Percentiles rank a stretch among this genome's conserved stretches.
phyloP scores from a whole-genome alignment of 1,140 invertebrate genomes.

The Paracyclopina nana region DNA sequence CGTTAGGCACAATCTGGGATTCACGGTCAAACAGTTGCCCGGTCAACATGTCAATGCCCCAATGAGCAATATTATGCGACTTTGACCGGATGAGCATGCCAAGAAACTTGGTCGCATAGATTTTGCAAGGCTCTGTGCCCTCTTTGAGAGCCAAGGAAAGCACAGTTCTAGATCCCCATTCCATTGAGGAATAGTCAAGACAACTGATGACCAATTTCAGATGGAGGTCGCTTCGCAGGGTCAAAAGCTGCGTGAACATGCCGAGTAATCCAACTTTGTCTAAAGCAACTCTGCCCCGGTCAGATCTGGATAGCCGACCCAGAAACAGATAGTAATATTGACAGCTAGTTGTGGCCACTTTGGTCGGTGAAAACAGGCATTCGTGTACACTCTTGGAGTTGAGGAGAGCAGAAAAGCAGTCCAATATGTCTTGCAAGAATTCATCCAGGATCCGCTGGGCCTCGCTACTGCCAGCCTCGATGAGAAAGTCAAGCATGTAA shows the following conservation, averaged over 20 bases:
- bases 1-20: slow-evolving; percentile 46
- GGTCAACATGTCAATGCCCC: slow-evolving; percentile 40
- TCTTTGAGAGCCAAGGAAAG: slow-evolving; percentile 43
- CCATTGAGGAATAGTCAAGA: slow-evolving; percentile 9
- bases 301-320: slow-evolving; percentile 5
- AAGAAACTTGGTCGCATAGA: slow-evolving; percentile 77
- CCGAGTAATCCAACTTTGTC: too few species aligned
- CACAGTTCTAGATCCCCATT: slow-evolving; percentile 29
- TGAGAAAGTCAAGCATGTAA: slow-evolving; percentile 52
- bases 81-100: slow-evolving; percentile 56
- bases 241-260: neutral
- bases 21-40: slow-evolving; percentile 59
- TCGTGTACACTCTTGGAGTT: slow-evolving; percentile 54
- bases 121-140: slow-evolving; percentile 45
- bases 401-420: slow-evolving; percentile 48
- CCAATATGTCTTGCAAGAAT: slow-evolving; percentile 53
- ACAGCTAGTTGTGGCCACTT: slow-evolving; percentile 64
- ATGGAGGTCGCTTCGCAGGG: slow-evolving; percentile 10
- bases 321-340: slow-evolving; percentile 79
- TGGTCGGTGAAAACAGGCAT: slow-evolving; percentile 65
- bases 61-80: slow-evolving; percentile 40
- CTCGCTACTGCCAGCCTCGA: slow-evolving; percentile 35
- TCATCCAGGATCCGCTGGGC: slow-evolving; percentile 42
- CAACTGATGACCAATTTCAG: slow-evolving; percentile 13
- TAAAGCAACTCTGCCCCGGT: too few species aligned